Conservation (phyloP, 2,113 vertebrate species). For the Micromys minutus region DNA sequence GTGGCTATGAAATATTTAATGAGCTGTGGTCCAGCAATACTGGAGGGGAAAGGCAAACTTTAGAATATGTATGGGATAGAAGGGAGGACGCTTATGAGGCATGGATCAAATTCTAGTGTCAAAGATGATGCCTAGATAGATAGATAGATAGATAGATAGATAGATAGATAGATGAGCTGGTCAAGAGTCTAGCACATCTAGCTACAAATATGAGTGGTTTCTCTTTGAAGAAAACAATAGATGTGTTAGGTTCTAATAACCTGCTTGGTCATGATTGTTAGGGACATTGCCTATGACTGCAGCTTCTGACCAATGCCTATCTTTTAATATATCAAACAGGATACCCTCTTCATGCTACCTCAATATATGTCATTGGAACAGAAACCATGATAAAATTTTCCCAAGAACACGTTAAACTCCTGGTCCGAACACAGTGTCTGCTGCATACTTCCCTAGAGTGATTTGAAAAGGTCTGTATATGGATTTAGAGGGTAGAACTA, state of each 20-base stretch:
- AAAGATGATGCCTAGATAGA: not conserved
- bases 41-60: not conserved
- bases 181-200: not conserved
- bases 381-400: slow-evolving; percentile 40
- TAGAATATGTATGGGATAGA: not conserved
- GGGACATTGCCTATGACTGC: not conserved
- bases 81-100: not conserved
- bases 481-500: not conserved
- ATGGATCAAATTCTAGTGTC: not conserved
- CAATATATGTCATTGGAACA: not conserved
- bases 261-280: not conserved
- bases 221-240: not conserved
- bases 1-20: not conserved
- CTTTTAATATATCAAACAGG: not conserved
- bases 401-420: not conserved
- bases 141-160: not conserved
- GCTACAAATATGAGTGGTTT: not conserved
- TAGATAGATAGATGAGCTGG: not conserved
- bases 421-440: not conserved
- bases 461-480: not conserved
- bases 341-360: slow-evolving; percentile 2
- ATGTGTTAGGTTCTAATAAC: not conserved
- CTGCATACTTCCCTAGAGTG: not conserved
- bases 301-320: not conserved
- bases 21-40: not conserved